Evolutionary conservation across 1,140 invertebrate genomes (phyloP).

Genomic region (Trichonephila clavata): DNA sequence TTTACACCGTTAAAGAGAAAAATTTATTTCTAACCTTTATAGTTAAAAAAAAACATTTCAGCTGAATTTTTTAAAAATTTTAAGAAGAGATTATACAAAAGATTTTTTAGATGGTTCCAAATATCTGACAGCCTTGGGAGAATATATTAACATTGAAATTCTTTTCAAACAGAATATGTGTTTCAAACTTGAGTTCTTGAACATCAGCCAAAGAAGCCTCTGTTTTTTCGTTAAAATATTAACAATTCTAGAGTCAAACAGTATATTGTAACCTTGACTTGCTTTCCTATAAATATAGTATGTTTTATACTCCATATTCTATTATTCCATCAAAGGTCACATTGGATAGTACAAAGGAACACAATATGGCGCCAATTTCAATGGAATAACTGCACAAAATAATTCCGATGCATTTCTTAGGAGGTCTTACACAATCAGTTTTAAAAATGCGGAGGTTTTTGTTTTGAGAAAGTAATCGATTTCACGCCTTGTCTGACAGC

Average conservation of each 20-base stretch:
- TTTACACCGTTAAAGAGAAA: too few relatives aligned
- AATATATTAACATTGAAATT: too few relatives aligned
- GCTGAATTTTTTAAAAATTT: too few relatives aligned
- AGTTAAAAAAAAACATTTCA: too few relatives aligned
- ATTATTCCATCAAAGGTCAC: background rate
- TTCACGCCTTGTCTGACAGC: conserved; percentile 16
- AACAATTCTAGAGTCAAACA: background rate
- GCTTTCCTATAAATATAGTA: background rate
- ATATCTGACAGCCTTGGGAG: too few relatives aligned
- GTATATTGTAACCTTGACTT: background rate
- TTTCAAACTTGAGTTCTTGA: too few relatives aligned
- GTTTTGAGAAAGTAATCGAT: conserved; percentile 39
- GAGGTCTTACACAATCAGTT: background rate
- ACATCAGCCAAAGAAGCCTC: too few relatives aligned
- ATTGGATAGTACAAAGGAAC: background rate
- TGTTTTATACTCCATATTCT: background rate
- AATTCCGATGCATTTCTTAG: background rate
- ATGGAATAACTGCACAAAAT: background rate
- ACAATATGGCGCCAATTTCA: background rate
- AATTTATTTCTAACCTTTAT: too few relatives aligned
- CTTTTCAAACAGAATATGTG: too few relatives aligned
- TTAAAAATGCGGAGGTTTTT: conserved; percentile 7
- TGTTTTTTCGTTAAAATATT: too few relatives aligned
- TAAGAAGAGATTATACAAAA: too few relatives aligned
- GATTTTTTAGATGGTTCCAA: too few relatives aligned